Percentiles rank a stretch among this genome's conserved stretches.
Conservation (phyloP, 2,888 invertebrate genomes). For the Epinotia nisella region DNA sequence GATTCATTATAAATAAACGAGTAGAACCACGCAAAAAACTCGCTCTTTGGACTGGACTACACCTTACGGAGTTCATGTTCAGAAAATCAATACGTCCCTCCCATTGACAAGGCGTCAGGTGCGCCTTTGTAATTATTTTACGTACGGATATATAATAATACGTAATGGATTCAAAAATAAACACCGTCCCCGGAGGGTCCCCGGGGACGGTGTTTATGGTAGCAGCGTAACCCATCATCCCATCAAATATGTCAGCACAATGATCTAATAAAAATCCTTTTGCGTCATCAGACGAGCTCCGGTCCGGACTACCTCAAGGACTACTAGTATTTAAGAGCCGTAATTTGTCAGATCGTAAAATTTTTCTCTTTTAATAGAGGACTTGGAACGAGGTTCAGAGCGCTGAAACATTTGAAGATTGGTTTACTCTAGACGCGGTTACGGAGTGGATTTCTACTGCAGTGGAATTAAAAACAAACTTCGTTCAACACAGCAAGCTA, state of each 20-base stretch:
- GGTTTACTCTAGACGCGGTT: slow-evolving; percentile 12
- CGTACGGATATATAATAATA: neutral
- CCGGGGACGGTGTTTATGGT: too few species aligned
- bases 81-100: too few species aligned
- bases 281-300: slow-evolving; percentile 21
- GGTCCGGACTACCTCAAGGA: slow-evolving; percentile 1
- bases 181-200: too few species aligned
- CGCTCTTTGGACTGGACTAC: too few species aligned
- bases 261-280: slow-evolving; percentile 35
- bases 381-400: neutral
- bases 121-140: neutral
- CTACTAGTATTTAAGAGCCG: slow-evolving; percentile 4
- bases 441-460: slow-evolving; percentile 6
- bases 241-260: slow-evolving; percentile 23
- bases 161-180: slow-evolving; percentile 4
- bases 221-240: neutral
- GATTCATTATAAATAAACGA: too few species aligned
- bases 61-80: too few species aligned
- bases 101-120: neutral
- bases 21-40: too few species aligned
- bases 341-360: slow-evolving; percentile 1
- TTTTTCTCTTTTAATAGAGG: slow-evolving; percentile 6
- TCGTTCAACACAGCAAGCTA: slow-evolving; percentile 6
- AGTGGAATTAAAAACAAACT: slow-evolving; percentile 37
- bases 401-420: slow-evolving; percentile 16